These are phyloP conservation scores for Acanthurus leucopareius DNA, from an alignment of 2,797 vertebrate genomes.

Conservation along the genomic window DNA sequence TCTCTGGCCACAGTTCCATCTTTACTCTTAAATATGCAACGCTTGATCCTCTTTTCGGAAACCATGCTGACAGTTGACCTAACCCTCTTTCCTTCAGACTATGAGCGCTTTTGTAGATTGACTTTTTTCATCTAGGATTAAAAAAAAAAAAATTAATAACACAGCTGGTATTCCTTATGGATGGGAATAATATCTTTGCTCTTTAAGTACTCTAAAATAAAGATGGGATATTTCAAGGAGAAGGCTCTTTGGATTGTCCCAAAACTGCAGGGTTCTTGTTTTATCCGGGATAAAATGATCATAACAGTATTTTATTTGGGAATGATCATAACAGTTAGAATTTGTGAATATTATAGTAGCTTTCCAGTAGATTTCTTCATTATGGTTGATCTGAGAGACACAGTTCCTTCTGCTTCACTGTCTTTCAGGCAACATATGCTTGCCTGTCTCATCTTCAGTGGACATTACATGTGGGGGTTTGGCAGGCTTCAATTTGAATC, in stretches of 20 bases:
- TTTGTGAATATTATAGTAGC: constrained; percentile 32
- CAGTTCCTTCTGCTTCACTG: constrained; percentile 21
- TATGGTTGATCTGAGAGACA: constrained; percentile 19
- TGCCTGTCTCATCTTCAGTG: constrained; percentile 40
- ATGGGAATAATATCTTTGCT: constrained; percentile 20
- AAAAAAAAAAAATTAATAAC: constrained; percentile 27
- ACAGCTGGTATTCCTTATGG: constrained; percentile 20
- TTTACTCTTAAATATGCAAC: constrained; percentile 45
- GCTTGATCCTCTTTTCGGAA: constrained; percentile 50
- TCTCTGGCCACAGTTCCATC: constrained; percentile 13
- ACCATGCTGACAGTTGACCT: constrained; percentile 64
- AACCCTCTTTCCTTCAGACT: constrained; percentile 47
- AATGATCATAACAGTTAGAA: constrained; percentile 1
- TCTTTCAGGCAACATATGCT: constrained; percentile 49
- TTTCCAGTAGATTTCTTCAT: constrained; percentile 29
- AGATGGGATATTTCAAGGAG: not conserved
- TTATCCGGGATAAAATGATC: constrained; percentile 13
- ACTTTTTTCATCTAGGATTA: constrained; percentile 45
- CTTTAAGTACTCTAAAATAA: constrained; percentile 1
- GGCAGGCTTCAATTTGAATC: constrained; percentile 13
- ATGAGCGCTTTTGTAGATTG: constrained; percentile 35
- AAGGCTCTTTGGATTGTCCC: not conserved
- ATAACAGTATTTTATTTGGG: not conserved
- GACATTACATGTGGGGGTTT: constrained; percentile 34
- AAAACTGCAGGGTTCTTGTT: constrained; percentile 4